Base-by-base conservation (phyloP, 1,140 invertebrate genomes). In the Aphaenogaster ashmeadi region DNA sequence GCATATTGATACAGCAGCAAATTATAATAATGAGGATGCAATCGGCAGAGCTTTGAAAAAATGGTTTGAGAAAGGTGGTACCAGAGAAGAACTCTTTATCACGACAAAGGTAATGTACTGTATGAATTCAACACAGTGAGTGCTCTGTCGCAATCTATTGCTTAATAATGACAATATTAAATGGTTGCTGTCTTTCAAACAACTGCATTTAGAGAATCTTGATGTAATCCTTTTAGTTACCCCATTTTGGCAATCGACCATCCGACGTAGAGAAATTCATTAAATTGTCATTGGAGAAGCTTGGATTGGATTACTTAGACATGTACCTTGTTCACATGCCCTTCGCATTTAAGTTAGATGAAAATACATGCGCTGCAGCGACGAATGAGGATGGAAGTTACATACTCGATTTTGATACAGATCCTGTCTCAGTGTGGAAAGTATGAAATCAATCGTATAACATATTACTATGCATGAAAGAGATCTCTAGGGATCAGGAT, bases 271-370 rank as follows among this genome's bases (percentile, higher is more conserved):
- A 97, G 87, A 97, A 97, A 58, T 98, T 96, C 87, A 93, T 98
- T 27, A 97, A 97, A 54, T 94, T 97, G 74, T 98, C 98, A 0
- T 94, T 99, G 41, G 94, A 96, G 69, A 96, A 96, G 56, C 94
- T 99, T n/a, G 96, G 97, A 88, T 92, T 98, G 75, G 96, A 97
- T 79, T 99, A 99, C 92, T 94, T 99, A 3, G 98, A 99, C 92
- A 95, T 99, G 80, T 99, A 98, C 93, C 95, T 99, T 11, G 96
- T 99, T 75, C 98, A 99, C 88, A 96, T 97, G 41, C 98, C 98
- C 0, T 97, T 98, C 93, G 96, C 96, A 2, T 97, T 97, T 81
- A 77, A 94, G 6, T 93, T 95, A 87, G 96, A 96, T 89, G 90
- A 97, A 36, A 93, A 92, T 91, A 74, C 94, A 83, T 90, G 96